These are phyloP conservation scores for Tachysurus vachellii DNA, from an alignment of 2,113 vertebrate species.

Conservation along the genomic window DNA sequence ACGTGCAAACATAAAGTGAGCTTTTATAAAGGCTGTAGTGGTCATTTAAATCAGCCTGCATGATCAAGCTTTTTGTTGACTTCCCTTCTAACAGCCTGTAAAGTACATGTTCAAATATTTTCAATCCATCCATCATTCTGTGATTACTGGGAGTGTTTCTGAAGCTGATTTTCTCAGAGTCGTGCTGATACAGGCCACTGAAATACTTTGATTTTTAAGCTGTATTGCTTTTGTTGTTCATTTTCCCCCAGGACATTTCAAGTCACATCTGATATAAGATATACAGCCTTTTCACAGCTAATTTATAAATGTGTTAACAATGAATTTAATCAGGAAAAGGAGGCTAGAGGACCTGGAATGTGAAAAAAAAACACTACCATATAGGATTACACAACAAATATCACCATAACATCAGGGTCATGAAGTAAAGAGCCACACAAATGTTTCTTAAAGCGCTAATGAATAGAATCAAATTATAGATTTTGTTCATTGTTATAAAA, in stretches of 20 bases:
- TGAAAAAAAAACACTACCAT: background rate
- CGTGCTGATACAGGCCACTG: background rate
- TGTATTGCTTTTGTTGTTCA: background rate
- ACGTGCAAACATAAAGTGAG: background rate
- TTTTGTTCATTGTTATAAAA: background rate
- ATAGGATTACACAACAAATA: conserved; percentile 10
- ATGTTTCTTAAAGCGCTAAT: background rate
- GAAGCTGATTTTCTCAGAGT: background rate
- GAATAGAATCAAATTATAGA: background rate
- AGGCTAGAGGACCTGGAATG: background rate
- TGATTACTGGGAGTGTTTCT: background rate
- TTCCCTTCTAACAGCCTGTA: background rate
- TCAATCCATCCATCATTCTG: background rate
- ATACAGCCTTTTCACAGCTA: background rate
- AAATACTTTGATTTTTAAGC: background rate
- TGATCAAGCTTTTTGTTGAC: background rate
- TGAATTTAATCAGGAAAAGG: background rate
- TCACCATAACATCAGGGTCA: conserved; percentile 56
- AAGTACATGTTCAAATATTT: background rate
- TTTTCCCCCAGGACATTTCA: background rate
- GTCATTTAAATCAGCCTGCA: background rate
- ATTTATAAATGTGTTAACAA: background rate
- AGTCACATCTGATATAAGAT: background rate
- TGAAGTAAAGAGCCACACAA: conserved; percentile 1
- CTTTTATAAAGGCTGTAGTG: background rate